phyloP scores from a whole-genome alignment of 2,113 vertebrate genomes.

The Vireo altiloquus region DNA sequence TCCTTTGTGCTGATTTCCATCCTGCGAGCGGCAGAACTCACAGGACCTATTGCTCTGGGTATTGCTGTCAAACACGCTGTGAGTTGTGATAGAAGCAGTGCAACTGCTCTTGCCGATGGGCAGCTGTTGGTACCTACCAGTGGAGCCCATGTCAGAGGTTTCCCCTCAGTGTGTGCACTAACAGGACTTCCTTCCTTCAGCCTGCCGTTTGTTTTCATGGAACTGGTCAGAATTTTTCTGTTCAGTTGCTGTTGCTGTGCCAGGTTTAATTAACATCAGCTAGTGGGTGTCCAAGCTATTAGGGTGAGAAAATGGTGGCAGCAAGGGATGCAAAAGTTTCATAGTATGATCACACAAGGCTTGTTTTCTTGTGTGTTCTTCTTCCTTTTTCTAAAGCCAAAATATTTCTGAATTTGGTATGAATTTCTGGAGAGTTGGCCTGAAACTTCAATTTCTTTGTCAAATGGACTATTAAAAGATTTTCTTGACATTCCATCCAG shows the following conservation, averaged over 20 bases:
- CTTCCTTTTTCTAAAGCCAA: neutral
- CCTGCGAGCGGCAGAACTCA: neutral
- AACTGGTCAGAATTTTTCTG: neutral
- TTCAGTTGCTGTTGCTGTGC: neutral
- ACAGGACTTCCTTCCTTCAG: neutral
- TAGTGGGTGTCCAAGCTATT: neutral
- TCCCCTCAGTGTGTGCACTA: neutral
- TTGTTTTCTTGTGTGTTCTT: neutral
- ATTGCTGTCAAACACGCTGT: neutral
- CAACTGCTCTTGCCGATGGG: neutral
- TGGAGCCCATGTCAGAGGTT: neutral
- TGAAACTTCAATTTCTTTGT: neutral
- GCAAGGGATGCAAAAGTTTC: neutral
- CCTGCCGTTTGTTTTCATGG: neutral
- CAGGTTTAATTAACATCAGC: neutral
- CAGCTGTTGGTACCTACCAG: neutral
- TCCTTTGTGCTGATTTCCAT: neutral
- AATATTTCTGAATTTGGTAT: neutral
- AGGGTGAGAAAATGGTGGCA: neutral
- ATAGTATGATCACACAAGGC: neutral
- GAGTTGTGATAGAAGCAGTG: neutral
- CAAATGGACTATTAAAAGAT: neutral
- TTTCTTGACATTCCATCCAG: neutral
- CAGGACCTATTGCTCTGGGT: neutral
- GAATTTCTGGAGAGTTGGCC: neutral